Evolutionary conservation across 1,140 invertebrate species (phyloP).

Genomic region (Hormaphis cornu): DNA sequence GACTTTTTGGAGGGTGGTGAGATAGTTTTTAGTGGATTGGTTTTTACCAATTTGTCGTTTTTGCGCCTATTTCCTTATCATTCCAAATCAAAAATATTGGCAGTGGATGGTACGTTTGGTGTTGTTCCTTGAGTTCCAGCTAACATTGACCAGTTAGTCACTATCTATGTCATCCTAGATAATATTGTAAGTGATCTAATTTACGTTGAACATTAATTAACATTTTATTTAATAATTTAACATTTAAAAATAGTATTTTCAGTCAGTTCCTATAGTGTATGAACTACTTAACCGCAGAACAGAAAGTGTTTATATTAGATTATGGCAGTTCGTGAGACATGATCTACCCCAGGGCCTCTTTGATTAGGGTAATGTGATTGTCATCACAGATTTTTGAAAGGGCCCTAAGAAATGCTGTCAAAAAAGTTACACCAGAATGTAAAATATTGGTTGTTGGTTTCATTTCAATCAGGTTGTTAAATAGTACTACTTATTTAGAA

Average conservation of each 20-base stretch:
- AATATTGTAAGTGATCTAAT: slow-evolving; percentile 1
- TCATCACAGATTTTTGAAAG: not conserved
- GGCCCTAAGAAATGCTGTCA: not conserved
- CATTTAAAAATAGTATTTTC: not conserved
- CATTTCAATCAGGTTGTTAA: no score
- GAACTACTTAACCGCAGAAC: not conserved
- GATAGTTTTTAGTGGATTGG: not conserved
- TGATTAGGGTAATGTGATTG: not conserved
- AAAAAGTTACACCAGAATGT: no score
- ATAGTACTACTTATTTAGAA: not conserved
- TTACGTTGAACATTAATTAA: not conserved
- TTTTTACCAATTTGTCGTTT: not conserved
- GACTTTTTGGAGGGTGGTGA: not conserved
- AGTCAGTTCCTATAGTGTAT: slow-evolving; percentile 3
- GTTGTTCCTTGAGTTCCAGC: not conserved
- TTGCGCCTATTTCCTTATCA: not conserved
- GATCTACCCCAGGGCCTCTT: not conserved
- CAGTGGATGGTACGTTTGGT: not conserved
- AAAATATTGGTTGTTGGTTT: no score
- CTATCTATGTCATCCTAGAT: not conserved
- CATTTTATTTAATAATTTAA: not conserved
- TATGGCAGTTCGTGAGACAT: not conserved
- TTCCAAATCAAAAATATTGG: not conserved
- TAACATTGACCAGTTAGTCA: not conserved
- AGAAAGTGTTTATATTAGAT: not conserved